Conservation (phyloP, 2,113 vertebrate species). For the Turdus rufiventris region DNA sequence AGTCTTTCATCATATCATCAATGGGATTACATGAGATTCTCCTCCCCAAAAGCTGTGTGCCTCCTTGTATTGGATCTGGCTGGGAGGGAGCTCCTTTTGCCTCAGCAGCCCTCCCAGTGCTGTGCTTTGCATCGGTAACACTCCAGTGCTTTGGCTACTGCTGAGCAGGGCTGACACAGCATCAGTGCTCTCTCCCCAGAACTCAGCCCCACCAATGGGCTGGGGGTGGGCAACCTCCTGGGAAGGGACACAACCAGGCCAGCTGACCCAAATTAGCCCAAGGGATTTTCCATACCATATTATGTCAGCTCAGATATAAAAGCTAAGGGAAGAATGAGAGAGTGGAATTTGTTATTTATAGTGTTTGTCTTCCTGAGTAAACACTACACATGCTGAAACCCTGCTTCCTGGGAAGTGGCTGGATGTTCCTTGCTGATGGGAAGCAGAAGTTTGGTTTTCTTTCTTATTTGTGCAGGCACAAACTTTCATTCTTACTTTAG, state of each 20-base stretch:
- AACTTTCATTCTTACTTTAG: not conserved
- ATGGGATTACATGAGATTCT: not conserved
- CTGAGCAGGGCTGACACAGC: not conserved
- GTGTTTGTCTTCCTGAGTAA: not conserved
- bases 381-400: not conserved
- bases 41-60: accelerated
- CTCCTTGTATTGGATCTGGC: not conserved
- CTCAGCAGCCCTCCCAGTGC: not conserved
- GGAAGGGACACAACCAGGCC: not conserved
- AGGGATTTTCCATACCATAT: not conserved
- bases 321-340: not conserved
- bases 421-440: not conserved
- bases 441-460: not conserved
- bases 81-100: not conserved
- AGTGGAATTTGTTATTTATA: accelerated
- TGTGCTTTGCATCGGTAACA: not conserved
- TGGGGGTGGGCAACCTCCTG: not conserved
- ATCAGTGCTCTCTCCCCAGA: accelerated
- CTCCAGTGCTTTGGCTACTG: not conserved
- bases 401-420: not conserved
- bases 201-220: not conserved
- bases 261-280: not conserved
- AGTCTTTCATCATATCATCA: not conserved
- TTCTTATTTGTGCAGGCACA: not conserved
- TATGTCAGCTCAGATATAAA: not conserved